Conservation (phyloP, 2,797 vertebrate species). For the Scarus forsteni region DNA sequence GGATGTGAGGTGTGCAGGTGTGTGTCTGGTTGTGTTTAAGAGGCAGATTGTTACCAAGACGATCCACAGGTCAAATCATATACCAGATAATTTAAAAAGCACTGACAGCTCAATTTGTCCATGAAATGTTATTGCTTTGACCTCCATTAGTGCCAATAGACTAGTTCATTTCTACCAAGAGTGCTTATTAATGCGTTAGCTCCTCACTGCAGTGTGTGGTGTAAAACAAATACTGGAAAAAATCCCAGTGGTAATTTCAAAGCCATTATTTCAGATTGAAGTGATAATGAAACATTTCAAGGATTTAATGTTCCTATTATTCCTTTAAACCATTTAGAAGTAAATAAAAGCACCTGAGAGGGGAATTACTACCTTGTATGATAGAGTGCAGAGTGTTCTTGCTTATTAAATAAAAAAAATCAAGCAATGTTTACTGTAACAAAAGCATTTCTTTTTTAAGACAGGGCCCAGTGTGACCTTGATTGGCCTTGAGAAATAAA, state of each 20-base stretch:
- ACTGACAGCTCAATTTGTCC: constrained; percentile 97
- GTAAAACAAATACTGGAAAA: constrained; percentile 69
- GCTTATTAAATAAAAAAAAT: constrained; percentile 68
- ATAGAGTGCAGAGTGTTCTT: constrained; percentile 45
- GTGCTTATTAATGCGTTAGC: constrained; percentile 87
- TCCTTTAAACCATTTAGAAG: constrained; percentile 72
- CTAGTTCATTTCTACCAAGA: constrained; percentile 89
- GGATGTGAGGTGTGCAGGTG: constrained; percentile 11
- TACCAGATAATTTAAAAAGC: constrained; percentile 97
- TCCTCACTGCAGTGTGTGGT: constrained; percentile 52
- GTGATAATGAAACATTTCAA: constrained; percentile 69
- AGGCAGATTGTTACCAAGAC: constrained; percentile 82
- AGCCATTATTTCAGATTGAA: constrained; percentile 70
- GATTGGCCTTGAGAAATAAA: constrained; percentile 31
- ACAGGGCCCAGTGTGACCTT: constrained; percentile 37
- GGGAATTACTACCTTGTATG: constrained; percentile 61
- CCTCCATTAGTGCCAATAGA: constrained; percentile 93
- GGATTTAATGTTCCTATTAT: constrained; percentile 70
- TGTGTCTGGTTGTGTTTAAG: constrained; percentile 81
- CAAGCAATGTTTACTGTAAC: constrained; percentile 65
- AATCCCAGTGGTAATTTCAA: constrained; percentile 65
- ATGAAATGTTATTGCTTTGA: constrained; percentile 96
- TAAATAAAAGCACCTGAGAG: constrained; percentile 70
- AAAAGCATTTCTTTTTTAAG: constrained; percentile 51
- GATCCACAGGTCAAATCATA: constrained; percentile 98